phyloP scores from a whole-genome alignment of 2,888 invertebrate genomes.

The Folsomia candida region DNA sequence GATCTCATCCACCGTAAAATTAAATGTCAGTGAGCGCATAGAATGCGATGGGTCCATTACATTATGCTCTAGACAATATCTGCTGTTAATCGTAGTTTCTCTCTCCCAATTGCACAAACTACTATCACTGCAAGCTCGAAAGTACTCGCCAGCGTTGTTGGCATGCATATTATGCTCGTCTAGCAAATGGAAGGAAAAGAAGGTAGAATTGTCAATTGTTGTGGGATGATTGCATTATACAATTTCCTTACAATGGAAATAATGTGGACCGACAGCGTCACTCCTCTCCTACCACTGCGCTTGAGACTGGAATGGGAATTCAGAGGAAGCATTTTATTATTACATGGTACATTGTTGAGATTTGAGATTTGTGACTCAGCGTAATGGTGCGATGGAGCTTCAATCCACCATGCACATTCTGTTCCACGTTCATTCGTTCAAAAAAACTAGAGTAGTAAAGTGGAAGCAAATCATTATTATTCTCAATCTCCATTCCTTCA shows the following conservation, averaged over 20 bases:
- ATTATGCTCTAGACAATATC: no score
- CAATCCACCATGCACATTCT: no score
- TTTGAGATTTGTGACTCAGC: conserved; percentile 14
- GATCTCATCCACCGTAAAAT: no score
- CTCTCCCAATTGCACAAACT: no score
- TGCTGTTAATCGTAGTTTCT: no score
- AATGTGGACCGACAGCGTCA: background rate
- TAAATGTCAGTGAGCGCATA: no score
- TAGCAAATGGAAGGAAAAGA: no score
- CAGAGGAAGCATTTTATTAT: conserved; percentile 1
- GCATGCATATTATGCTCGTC: no score
- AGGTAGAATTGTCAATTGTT: no score
- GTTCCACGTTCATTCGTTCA: background rate
- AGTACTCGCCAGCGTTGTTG: no score
- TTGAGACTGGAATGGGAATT: background rate
- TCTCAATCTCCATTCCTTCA: background rate
- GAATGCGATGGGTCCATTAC: no score
- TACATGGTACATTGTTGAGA: conserved; percentile 8
- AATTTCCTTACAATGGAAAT: background rate
- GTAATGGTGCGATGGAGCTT: background rate
- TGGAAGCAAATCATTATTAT: background rate
- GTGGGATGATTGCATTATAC: background rate
- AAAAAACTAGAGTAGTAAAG: conserved; percentile 7
- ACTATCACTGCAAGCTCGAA: no score
- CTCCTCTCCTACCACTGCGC: background rate